phyloP scores from a whole-genome alignment of 2,797 vertebrate genomes.

The Macrochelys suwanniensis region DNA sequence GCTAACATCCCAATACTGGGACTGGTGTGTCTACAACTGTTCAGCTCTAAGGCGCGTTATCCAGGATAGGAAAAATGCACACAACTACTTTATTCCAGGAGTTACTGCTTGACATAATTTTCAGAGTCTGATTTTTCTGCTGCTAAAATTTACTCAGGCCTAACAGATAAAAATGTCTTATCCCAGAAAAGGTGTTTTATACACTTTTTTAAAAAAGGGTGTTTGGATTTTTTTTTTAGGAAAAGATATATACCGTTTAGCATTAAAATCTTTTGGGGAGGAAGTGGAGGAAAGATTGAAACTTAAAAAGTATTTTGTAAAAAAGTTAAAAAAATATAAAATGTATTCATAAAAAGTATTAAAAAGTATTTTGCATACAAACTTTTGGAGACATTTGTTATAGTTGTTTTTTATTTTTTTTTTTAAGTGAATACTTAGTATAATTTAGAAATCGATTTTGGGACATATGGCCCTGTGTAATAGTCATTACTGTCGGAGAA shows the following conservation, averaged over 20 bases:
- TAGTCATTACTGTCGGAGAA: neutral
- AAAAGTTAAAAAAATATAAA: too few relatives aligned
- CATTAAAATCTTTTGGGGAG: neutral
- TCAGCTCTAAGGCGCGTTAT: constrained; percentile 1
- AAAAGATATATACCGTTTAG: too few relatives aligned
- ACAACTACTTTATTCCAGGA: neutral
- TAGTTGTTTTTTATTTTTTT: neutral
- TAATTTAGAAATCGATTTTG: neutral
- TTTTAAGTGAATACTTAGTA: neutral
- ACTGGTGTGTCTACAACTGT: neutral
- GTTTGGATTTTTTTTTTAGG: too few relatives aligned
- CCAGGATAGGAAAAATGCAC: neutral
- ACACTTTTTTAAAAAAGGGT: too few relatives aligned
- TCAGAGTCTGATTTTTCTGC: neutral
- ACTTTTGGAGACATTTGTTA: neutral
- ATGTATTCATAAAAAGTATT: too few relatives aligned
- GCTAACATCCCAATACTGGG: neutral
- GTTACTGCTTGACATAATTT: neutral
- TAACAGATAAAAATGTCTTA: neutral
- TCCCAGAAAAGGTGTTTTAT: neutral
- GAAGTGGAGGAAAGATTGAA: neutral
- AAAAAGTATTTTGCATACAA: neutral
- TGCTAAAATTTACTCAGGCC: neutral
- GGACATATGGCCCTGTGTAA: neutral
- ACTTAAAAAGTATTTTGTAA: too few relatives aligned